Evolutionary conservation across 2,113 vertebrate genomes (phyloP), one percentile per base, ranked within the genome.

Genomic region (Crotalus helleri): DNA sequence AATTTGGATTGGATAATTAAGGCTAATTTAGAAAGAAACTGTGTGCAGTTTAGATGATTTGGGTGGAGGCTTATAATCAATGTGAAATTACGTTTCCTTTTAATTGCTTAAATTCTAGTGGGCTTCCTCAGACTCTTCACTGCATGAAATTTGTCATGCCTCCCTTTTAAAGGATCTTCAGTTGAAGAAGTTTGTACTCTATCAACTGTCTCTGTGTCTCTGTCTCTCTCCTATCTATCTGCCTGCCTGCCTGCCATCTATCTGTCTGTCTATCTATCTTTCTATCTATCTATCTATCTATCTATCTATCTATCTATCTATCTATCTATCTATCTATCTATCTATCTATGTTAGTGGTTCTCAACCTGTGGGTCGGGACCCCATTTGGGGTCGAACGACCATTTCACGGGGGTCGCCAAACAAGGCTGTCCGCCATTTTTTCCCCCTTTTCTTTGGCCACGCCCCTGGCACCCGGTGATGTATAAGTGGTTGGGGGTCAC

Each of bases 1-100:
- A 95, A 92, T 95, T 95, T 94, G 91, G 17, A 96, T 96, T 97
- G 96, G 97, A 95, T 91, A 95, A 95, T 96, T 94, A 93, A 92
- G 94, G 92, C 89, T 95, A 74, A 96, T 96, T 97, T 95, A 95
- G 92, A 94, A 93, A 95, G 93, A 94, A 8, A 51, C 61, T 94
- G 91, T 94, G 91, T 92, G 95, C 87, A 49, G 94, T 94, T 93
- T 93, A 92, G 93, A 93, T 96, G 89, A 94, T 97, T 96, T 96
- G 93, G 94, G 46, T 64, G 55, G 58, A 96, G 91, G 95, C 91
- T 86, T 91, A 94, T 93, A 95, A 96, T 91, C 93, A 95, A 87
- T 94, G 29, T 95, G 64, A 91, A 91, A 33, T 95, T 86, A 54
- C 91, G 95, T 94, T 97, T 97, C 94, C 13, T 92, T 88, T 95